Conservation (phyloP, 2,888 invertebrate genomes). For the Philaethria dido region DNA sequence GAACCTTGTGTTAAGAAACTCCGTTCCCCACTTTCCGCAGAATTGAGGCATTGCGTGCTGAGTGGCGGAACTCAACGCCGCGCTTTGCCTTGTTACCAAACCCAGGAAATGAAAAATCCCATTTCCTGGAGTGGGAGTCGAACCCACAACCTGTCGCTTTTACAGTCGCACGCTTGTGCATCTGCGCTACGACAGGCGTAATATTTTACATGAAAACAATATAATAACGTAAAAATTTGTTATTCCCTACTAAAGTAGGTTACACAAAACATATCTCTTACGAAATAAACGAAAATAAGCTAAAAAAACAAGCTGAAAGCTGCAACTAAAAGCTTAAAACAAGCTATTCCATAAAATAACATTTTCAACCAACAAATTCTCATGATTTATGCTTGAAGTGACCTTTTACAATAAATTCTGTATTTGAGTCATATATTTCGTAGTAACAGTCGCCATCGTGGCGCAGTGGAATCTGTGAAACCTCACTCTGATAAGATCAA, state of each 20-base stretch:
- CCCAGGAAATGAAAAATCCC: no score
- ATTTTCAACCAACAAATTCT: constrained; percentile 1
- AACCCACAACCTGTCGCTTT: no score
- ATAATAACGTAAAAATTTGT: background rate
- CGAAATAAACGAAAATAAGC: background rate
- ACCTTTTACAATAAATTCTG: constrained; percentile 17
- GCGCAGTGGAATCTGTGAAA: background rate
- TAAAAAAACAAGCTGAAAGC: background rate
- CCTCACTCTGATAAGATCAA: no score
- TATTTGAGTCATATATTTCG: constrained; percentile 13
- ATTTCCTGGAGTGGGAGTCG: no score
- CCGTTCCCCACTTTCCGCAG: no score
- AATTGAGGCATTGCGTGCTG: no score
- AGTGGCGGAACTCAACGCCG: no score
- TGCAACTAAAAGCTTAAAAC: background rate
- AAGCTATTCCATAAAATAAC: background rate
- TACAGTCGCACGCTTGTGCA: no score
- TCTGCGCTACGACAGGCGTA: no score
- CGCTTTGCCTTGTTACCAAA: no score
- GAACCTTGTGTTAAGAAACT: no score
- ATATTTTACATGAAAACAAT: no score
- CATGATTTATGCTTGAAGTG: constrained; percentile 13
- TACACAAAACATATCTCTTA: background rate
- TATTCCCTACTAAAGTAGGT: background rate
- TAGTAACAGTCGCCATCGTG: background rate